phyloP scores from a whole-genome alignment of 2,113 vertebrate species.

The Urocynchramus pylzowi region DNA sequence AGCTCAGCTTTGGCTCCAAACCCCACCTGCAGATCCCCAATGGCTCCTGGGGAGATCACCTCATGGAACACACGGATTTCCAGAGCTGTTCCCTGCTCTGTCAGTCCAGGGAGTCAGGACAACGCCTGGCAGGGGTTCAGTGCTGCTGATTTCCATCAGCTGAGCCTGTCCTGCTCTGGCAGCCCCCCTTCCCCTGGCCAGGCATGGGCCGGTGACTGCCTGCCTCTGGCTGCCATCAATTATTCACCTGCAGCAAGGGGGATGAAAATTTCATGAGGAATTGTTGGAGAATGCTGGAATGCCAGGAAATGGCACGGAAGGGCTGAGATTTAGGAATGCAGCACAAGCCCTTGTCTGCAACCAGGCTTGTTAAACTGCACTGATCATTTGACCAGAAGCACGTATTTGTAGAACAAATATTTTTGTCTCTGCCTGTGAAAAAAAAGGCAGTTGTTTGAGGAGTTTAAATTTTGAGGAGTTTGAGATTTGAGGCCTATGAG shows the following conservation, averaged over 20 bases:
- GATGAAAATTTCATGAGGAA: conserved; percentile 37
- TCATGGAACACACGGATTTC: fast-evolving
- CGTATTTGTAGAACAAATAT: neutral
- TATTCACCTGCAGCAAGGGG: conserved; percentile 22
- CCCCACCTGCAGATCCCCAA: neutral
- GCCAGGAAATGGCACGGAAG: neutral
- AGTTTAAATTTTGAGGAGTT: no score
- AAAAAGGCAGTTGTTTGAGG: neutral
- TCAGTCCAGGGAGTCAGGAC: neutral
- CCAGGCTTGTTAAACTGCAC: neutral
- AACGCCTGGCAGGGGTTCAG: fast-evolving
- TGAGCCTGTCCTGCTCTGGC: neutral
- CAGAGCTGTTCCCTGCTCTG: neutral
- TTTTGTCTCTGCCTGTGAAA: neutral
- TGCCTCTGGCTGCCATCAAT: neutral
- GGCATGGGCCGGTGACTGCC: neutral
- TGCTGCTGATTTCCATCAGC: neutral
- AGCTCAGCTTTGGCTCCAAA: neutral
- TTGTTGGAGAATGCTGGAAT: neutral
- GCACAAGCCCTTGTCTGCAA: neutral
- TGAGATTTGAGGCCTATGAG: neutral
- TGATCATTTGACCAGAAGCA: neutral
- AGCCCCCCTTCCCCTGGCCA: neutral
- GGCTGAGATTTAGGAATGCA: neutral
- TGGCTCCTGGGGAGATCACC: neutral